Percentiles rank a stretch among this genome's conserved stretches.
These are phyloP conservation scores for Molossus molossus DNA, from an alignment of 2,797 vertebrate species.

Conservation along the genomic window DNA sequence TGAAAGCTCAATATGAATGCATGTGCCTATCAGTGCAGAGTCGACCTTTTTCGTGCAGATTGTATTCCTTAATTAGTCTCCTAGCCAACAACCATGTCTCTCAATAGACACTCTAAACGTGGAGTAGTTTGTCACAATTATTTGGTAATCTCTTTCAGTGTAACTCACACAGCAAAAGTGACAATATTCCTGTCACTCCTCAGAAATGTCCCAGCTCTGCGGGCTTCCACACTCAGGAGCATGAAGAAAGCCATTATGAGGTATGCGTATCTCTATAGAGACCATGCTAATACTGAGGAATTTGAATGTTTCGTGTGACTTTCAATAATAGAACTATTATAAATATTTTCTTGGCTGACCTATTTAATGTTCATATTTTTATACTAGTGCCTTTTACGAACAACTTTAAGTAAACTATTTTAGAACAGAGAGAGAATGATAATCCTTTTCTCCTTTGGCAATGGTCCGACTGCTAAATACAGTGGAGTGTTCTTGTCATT, in stretches of 20 bases:
- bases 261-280: conserved; percentile 84
- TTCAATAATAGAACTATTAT: conserved; percentile 65
- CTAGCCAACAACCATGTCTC: conserved; percentile 73
- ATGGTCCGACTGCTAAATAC: not conserved
- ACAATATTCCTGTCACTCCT: conserved; percentile 88
- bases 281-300: conserved; percentile 81
- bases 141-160: conserved; percentile 89
- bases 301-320: conserved; percentile 71
- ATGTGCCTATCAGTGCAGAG: not conserved
- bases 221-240: conserved; percentile 87
- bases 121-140: conserved; percentile 87
- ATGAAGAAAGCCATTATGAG: conserved; percentile 88
- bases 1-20: not conserved
- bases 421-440: not conserved
- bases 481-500: not conserved
- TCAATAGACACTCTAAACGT: conserved; percentile 71
- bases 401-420: conserved; percentile 14
- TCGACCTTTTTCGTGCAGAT: conserved; percentile 5
- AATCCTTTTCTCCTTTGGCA: not conserved
- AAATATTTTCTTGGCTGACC: conserved; percentile 15
- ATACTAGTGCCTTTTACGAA: not conserved
- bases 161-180: conserved; percentile 87
- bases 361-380: not conserved
- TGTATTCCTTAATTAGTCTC: conserved; percentile 30
- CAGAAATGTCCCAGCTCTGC: conserved; percentile 85